A percentile compares a stretch with the other conserved stretches of the same genome.
These are phyloP conservation scores for Dromas ardeola DNA, from an alignment of 2,113 vertebrate species.

Conservation along the genomic window DNA sequence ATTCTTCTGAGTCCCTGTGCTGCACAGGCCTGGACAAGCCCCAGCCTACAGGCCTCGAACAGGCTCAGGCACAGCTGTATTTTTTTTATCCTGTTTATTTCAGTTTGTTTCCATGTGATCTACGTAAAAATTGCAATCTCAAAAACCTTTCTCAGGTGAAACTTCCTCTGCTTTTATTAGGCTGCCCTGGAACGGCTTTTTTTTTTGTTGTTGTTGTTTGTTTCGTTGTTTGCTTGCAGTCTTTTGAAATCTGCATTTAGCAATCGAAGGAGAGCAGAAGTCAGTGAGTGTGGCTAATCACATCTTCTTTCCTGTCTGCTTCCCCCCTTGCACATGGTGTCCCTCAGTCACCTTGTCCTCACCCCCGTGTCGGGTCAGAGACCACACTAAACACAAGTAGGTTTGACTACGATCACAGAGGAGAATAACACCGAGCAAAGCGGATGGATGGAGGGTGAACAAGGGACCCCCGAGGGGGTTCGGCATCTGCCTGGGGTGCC, in stretches of 20 bases:
- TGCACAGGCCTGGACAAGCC: conserved; percentile 40
- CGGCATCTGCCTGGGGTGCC: not conserved
- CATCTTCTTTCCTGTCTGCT: not conserved
- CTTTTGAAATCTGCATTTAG: not conserved
- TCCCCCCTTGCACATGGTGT: accelerated
- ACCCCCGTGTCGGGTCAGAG: not conserved
- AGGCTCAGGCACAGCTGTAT: conserved; percentile 42
- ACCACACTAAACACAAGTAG: not conserved
- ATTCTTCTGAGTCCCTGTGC: not conserved
- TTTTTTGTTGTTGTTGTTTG: not conserved
- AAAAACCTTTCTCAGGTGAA: not conserved
- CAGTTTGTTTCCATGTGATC: conserved; percentile 28
- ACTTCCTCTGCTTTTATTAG: not conserved
- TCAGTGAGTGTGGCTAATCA: not conserved
- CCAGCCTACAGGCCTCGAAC: conserved; percentile 1
- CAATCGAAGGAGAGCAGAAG: not conserved
- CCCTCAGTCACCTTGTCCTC: not conserved
- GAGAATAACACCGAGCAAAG: not conserved
- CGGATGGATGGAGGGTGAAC: accelerated
- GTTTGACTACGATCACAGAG: accelerated
- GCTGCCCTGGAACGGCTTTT: not conserved
- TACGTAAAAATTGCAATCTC: not conserved
- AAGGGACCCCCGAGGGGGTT: not conserved
- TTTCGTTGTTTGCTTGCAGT: not conserved
- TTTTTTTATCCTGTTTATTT: conserved; percentile 24